Evolutionary conservation across 1,140 invertebrate genomes (phyloP), one percentile per base, ranked within the genome.

Genomic region (Lordiphosa mommai): DNA sequence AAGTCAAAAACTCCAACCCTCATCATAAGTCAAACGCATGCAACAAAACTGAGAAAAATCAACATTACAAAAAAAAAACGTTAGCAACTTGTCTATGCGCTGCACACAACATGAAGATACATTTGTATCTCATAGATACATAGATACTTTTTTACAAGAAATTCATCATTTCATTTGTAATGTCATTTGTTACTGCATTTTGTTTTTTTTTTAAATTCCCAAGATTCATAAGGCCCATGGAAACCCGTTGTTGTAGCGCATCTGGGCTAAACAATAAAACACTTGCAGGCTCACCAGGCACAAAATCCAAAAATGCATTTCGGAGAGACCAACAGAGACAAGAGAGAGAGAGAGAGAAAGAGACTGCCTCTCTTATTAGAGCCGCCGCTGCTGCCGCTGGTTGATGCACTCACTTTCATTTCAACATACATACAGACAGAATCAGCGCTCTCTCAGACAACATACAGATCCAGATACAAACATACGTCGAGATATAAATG

Each of bases 1-100:
- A 68, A 80, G 66, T 69, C 66, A 65, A 70, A 73, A 67, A 82
- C 76, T 80, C 76, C 76, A 80, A 80, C 76, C 76, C 76, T 82
- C 76, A 76, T 58, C 64, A 69, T 80, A 71, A 70, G 66, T 72
- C 70, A 80, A 66, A 82, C 76, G 74, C 74, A 72, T 82, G 52
- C 56, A 74, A 61, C 65, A 68, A 55, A 41, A 72, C 61, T 51
- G 71, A 68, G 58, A 41, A 64, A 56, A 57, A 58, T 7, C 23
- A 6, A 5, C 23, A 27, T 27, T 27, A 27, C 4, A 23, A 23
- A 23, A 23, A 20, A 27, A 27, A 27, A 7, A 1, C 6, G 23
- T 7, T 7, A 4, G 23, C 23, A 27, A 27, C 23, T 27, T 27
- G 23, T 27, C 23, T 27, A 27, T 27, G 23, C 23, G 23, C 23